Percentiles rank a stretch among this genome's conserved stretches.
Evolutionary conservation across 2,113 vertebrate species (phyloP).

Genomic region (Oxygymnocypris stewartii): DNA sequence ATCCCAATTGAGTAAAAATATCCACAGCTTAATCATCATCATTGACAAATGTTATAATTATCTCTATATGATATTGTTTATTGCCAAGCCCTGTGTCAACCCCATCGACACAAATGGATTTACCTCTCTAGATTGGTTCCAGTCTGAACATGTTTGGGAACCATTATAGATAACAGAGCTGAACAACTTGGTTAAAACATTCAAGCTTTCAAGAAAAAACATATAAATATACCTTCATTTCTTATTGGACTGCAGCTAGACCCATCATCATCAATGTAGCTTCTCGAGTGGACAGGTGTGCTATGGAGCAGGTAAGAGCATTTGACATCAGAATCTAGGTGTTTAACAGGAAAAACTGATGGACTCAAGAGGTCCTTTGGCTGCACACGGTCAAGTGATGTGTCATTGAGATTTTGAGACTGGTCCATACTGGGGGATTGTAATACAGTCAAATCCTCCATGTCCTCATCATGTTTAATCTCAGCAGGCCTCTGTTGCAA

Average conservation of each 20-base stretch:
- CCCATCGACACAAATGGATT: not conserved
- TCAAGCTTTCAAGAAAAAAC: not conserved
- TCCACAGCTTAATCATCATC: not conserved
- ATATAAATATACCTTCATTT: constrained; percentile 73
- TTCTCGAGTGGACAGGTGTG: constrained; percentile 79
- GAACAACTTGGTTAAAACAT: not conserved
- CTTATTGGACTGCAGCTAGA: constrained; percentile 80
- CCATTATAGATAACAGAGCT: not conserved
- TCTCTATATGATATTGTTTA: not conserved
- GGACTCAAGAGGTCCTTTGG: constrained; percentile 54
- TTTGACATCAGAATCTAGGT: constrained; percentile 59
- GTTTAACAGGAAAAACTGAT: constrained; percentile 66
- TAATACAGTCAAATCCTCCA: constrained; percentile 57
- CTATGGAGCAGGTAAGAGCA: constrained; percentile 78
- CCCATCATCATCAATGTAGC: constrained; percentile 68
- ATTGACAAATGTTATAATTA: not conserved
- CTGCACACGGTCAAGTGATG: constrained; percentile 46
- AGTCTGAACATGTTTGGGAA: not conserved
- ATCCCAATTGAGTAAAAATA: not conserved
- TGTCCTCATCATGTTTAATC: constrained; percentile 60
- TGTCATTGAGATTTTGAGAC: constrained; percentile 16
- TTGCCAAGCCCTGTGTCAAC: not conserved
- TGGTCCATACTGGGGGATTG: constrained; percentile 49
- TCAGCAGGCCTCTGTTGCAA: constrained; percentile 81
- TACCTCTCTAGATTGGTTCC: not conserved